Percentiles rank a stretch among this genome's conserved stretches.
Evolutionary conservation across 2,113 vertebrate genomes (phyloP).

Genomic region (Eubucco bourcierii): DNA sequence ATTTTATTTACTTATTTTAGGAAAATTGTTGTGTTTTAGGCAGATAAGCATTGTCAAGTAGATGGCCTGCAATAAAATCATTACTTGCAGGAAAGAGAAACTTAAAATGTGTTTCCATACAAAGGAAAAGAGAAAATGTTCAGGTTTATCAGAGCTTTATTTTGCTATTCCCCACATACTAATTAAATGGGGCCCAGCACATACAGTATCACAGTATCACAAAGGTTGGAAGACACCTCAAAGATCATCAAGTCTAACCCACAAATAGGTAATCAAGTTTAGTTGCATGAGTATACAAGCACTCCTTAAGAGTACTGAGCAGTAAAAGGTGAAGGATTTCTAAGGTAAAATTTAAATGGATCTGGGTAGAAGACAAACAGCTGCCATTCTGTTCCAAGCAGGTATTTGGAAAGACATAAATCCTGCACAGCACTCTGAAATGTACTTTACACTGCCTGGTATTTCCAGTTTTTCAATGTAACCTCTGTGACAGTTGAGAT

Average conservation of each 20-base stretch:
- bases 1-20: not conserved
- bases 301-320: not conserved
- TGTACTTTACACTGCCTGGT: not conserved
- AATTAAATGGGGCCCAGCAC: not conserved
- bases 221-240: too few relatives aligned
- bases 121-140: not conserved
- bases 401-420: not conserved
- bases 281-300: not conserved
- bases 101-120: not conserved
- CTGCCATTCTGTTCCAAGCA: not conserved
- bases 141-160: not conserved
- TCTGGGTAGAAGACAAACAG: not conserved
- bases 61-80: not conserved
- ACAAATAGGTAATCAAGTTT: not conserved
- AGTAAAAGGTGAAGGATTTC: not conserved
- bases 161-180: not conserved
- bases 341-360: not conserved
- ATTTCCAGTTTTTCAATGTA: not conserved
- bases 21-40: not conserved
- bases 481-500: not conserved
- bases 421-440: not conserved
- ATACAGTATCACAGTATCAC: too few relatives aligned
- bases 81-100: not conserved
- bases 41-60: not conserved
- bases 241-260: too few relatives aligned